Evolutionary conservation across 2,113 vertebrate species (phyloP).

Genomic region (Sminthopsis crassicaudata): DNA sequence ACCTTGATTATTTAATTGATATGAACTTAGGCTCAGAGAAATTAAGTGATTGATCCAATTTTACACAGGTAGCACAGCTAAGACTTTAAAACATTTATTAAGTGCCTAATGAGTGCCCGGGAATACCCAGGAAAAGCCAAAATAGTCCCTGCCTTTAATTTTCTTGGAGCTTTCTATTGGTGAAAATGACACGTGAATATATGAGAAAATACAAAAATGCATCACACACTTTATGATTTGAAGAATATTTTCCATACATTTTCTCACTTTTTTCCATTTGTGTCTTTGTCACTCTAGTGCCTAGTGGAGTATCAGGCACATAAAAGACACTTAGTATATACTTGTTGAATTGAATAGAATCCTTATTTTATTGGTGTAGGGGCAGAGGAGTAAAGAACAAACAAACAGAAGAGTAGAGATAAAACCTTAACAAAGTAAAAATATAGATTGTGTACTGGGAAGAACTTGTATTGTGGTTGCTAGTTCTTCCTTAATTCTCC

Average conservation of each 20-base stretch:
- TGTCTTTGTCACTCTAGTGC: background rate
- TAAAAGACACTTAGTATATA: background rate
- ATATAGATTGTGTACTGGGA: background rate
- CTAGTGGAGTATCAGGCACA: background rate
- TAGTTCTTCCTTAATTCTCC: background rate
- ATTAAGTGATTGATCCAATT: background rate
- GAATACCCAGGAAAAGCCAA: background rate
- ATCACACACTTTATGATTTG: background rate
- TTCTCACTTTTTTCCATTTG: conserved; percentile 11
- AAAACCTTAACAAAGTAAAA: background rate
- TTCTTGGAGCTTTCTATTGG: background rate
- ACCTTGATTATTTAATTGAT: background rate
- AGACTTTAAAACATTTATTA: background rate
- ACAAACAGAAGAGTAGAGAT: background rate
- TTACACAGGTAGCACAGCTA: background rate
- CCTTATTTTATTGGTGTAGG: background rate
- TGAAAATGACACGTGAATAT: background rate
- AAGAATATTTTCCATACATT: background rate
- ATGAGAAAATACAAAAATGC: background rate
- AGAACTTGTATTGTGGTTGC: background rate
- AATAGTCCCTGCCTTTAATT: background rate
- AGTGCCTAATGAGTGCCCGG: background rate
- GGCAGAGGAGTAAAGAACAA: background rate
- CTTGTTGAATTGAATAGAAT: background rate
- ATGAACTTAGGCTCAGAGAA: background rate